Evolutionary conservation across 2,888 invertebrate species (phyloP), one percentile per base, ranked within the genome.

Genomic region (Ectobius pallidus): DNA sequence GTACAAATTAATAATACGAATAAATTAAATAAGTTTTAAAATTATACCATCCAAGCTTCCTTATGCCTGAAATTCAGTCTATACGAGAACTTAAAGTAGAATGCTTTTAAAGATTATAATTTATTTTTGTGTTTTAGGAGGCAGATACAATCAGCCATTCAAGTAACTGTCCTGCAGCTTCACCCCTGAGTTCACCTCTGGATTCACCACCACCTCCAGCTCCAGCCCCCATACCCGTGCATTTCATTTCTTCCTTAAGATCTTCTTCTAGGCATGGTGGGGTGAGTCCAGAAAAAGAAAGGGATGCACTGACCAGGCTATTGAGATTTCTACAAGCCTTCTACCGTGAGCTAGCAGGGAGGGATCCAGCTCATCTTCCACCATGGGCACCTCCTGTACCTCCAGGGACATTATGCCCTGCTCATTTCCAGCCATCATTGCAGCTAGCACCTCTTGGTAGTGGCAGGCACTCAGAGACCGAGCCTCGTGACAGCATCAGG

Each of bases 341-440:
- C 79, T 85, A 86, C 78, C 81, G 84, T 73, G 86, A 86, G 77
- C 80, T 85, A 73, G 84, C 84, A 22, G 82, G 83, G 22, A 81
- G 85, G 74, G 85, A 86, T 75, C 82, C 82, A 0, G 83, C 83
- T 74, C 82, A 84, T 75, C 81, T 83, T 70, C 85, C 85, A 61
- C 81, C 82, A 73, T 86, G 85, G 85, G 84, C 85, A 25, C 84
- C 84, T 67, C 83, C 84, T 3, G 79, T 85, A 70, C 84, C 85
- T 4, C 82, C 83, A 18, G 86, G 85, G 70, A 83, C 84, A 30
- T 81, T 85, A 61, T 85, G 85, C 77, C 83, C 86, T n/a, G 85
- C 85, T 52, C 83, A 84, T 77, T 83, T 86, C 78, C 84, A 85
- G 76, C 86, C 86, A n/a, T 84, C 85, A 65, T 78, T 86, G 42